Evolutionary conservation across 2,797 vertebrate species (phyloP), one percentile per base, ranked within the genome.

Genomic region (Chanos chanos): DNA sequence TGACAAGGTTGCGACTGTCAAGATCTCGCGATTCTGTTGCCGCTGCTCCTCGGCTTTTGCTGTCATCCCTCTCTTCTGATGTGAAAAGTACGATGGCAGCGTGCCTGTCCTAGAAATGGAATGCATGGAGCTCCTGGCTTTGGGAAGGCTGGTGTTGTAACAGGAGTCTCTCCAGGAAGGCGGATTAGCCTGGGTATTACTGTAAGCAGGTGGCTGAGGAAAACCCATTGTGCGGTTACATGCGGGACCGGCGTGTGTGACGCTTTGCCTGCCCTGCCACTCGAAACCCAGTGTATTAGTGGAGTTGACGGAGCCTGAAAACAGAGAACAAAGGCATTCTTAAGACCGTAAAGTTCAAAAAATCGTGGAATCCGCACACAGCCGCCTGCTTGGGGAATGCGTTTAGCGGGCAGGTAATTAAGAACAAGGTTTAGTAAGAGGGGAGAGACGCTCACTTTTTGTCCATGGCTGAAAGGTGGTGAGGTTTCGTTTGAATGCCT

Each of bases 401-500:
- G n/a, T n/a, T n/a, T n/a, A n/a, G 24, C 3, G 30, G 40, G 24
- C 3, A 5, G 5, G 16, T 1, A 44, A 6, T 1, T 13, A 30
- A 16, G 16, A 21, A 18, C 6, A 31, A 10, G 15, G 7, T 36
- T 12, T 4, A 7, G 34, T 18, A 7, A 10, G 4, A 36, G 40
- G 13, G 6, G 16, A 33, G 4, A 47, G 71, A 74, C 70, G 81
- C 84, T 74, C 68, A 91, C 84, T 73, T 76, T 65, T 74, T 25
- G 75, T 54, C 66, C 81, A 82, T 4, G 87, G 82, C 15, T 77
- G 85, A 54, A 86, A 83, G 47, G 85, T 81, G 33, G 74, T 80
- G 61, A 79, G 76, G 71, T 67, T 69, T 48, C 83, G 89, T 66
- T 81, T 90, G 45, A 83, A 72, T 44, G 73, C 85, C 3, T 88